Base-by-base conservation (phyloP, 30 jellyfish, hydroid and myxozoan genomes). In the Catostylus mosaicus region DNA sequence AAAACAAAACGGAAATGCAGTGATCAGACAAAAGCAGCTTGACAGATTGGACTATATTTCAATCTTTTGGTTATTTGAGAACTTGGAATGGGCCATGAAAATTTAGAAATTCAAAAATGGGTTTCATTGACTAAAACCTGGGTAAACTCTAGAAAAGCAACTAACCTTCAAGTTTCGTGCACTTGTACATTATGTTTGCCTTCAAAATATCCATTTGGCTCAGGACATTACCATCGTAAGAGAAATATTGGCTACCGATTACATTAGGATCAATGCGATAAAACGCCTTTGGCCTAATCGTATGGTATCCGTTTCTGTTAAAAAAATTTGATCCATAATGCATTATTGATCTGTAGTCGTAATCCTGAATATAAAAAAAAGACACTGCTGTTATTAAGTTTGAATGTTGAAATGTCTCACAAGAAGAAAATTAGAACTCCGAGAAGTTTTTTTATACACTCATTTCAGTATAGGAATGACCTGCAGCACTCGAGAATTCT, bases 271-370 rank as follows among this genome's bases (percentile, higher is more conserved):
- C 72, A 43, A 81, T 77, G 33, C 90, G 88, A 50, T 83, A 73
- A 56, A 77, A 68, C 23, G 51, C 76, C 37, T 86, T 93, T 23
- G 96, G 88, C 46, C 88, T 67, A 16, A 93, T 93, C 16, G 98
- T 93, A 59, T 93, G 89, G 32, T 84, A 85, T 66, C 97, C 98
- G 78, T 93, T 88, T 77, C 87, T 87, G 85, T 84, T 87, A 78
- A 93, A 93, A 82, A 93, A 93, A 8, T 78, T 82, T 31, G 97
- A 69, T 30, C 98, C 98, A 67, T 93, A 93, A 54, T 93, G 98
- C 98, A 93, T 93, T n/a, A 93, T 93, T 2, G 98, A 93, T 32
- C 77, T 67, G 78, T 87, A 93, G 76, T 93, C 98, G 60, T 93
- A 93, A 29, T 82, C 91, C 98, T 92, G 65, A 60, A 19, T 29